A percentile compares a stretch with the other conserved stretches of the same genome.
Evolutionary conservation across 1,140 invertebrate genomes (phyloP).

Genomic region (Copidosoma floridanum): DNA sequence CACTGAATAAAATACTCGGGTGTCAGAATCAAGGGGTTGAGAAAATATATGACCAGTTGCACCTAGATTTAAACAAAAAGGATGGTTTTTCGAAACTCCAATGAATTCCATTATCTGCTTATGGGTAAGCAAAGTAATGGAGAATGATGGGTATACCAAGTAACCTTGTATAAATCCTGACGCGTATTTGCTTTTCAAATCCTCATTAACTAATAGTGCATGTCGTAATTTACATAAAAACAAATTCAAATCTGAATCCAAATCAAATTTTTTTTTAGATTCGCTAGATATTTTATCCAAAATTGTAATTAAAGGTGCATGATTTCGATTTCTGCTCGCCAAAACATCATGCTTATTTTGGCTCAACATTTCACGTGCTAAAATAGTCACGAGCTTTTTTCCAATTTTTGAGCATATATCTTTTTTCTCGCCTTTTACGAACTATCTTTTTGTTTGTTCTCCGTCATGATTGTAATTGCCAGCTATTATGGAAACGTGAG

Average conservation of each 20-base stretch:
- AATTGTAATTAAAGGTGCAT: not conserved
- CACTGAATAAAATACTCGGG: not conserved
- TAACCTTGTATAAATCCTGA: not conserved
- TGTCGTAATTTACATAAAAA: not conserved
- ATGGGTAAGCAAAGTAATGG: not conserved
- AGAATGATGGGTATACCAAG: not conserved
- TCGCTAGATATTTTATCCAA: not conserved
- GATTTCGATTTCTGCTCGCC: not conserved
- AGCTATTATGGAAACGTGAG: no score
- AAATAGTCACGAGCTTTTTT: not conserved
- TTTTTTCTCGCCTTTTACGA: not conserved
- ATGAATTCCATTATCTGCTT: not conserved
- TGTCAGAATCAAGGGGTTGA: not conserved
- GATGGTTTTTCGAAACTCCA: not conserved
- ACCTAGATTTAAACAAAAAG: not conserved
- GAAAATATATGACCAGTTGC: not conserved
- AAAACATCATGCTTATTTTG: not conserved
- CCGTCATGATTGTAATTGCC: not conserved
- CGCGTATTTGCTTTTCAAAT: not conserved
- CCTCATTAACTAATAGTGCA: not conserved
- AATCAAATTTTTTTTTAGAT: not conserved
- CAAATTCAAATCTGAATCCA: not conserved
- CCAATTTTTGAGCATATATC: not conserved
- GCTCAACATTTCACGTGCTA: not conserved
- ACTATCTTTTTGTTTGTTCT: not conserved